Evolutionary conservation across 2,888 invertebrate species (phyloP), one percentile per base, ranked within the genome.

Genomic region (Theodoxus fluviatilis): DNA sequence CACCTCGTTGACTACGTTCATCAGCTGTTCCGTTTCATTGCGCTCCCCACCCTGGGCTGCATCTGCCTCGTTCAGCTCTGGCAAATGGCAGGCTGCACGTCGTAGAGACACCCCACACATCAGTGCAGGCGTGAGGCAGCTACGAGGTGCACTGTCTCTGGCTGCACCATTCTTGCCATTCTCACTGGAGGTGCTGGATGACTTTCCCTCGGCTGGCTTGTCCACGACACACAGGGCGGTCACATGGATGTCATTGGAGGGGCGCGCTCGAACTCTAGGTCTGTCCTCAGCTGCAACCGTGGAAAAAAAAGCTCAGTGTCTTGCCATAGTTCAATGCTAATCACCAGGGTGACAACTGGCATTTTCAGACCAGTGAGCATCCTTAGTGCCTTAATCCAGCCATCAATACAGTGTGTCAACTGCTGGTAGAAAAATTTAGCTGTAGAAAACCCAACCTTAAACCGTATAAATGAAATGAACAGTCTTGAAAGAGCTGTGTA

Each of bases 1-100:
- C 0, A 91, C 92, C 86, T 92, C 91, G 82, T 93, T 93, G 71
- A 93, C 91, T 83, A 92, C 92, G 84, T 94, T 93, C 90, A 94
- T 92, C 18, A 92, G 92, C 78, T 93, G 91, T 9, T 94, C 92
- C 70, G 84, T 82, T 57, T 79, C 76, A 68, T 79, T 78, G 52
- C 78, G 74, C 31, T 74, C 76, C 66, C 76, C 72, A 69, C 70
- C 72, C 52, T 77, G 75, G 38, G 74, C 71, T 18, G 77, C 37
- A 38, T 73, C 71, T 33, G 73, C 74, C 69, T 77, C 73, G 67
- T 72, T 73, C 37, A 76, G 68, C 25, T 73, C 68, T 7, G 77
- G 69, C 35, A 76, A 69, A 55, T 78, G 7, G 77, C 69, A 37
- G 76, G 68, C 59, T 78, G 80, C 79, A 33, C 78, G 68, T 22